Evolutionary conservation across 2,797 vertebrate genomes (phyloP).

Genomic region (Apogon talboti): DNA sequence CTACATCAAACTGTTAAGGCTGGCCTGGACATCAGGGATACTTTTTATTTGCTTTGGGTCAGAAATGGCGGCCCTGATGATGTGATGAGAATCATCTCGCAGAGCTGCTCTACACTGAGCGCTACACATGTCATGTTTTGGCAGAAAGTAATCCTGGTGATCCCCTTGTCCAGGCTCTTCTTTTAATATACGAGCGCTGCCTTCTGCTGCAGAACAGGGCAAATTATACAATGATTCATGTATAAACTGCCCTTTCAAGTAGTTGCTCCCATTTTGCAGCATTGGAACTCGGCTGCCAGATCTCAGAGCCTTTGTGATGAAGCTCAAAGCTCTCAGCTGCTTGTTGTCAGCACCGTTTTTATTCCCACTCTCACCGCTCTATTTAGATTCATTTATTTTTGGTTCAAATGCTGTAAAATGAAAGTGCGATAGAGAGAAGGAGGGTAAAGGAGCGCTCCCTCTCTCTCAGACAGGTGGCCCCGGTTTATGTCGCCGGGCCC

Average conservation of each 20-base stretch:
- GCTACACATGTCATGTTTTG: slow-evolving; percentile 11
- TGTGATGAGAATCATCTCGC: slow-evolving; percentile 70
- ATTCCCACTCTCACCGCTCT: slow-evolving; percentile 85
- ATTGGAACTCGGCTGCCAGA: slow-evolving; percentile 49
- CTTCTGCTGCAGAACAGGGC: slow-evolving; percentile 50
- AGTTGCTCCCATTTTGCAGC: slow-evolving; percentile 57
- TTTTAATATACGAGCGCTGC: slow-evolving; percentile 49
- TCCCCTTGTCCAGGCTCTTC: slow-evolving; percentile 51
- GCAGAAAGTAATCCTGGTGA: slow-evolving; percentile 47
- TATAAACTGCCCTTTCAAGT: slow-evolving; percentile 73
- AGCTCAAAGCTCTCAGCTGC: slow-evolving; percentile 67
- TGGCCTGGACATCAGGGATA: slow-evolving; percentile 70
- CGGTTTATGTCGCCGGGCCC: slow-evolving; percentile 81
- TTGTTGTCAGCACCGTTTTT: slow-evolving; percentile 73
- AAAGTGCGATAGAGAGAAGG: slow-evolving; percentile 65
- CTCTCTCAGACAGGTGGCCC: slow-evolving; percentile 85
- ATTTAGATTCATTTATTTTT: slow-evolving; percentile 88
- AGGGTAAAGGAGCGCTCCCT: slow-evolving; percentile 72
- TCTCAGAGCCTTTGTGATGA: slow-evolving; percentile 65
- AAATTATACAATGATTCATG: slow-evolving; percentile 68
- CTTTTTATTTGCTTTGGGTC: slow-evolving; percentile 83
- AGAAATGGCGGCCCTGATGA: slow-evolving; percentile 75
- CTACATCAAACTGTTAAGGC: slow-evolving; percentile 73
- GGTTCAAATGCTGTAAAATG: slow-evolving; percentile 82
- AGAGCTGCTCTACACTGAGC: slow-evolving; percentile 28